Conservation (phyloP, 2,888 invertebrate genomes). For the Odiellus spinosus region DNA sequence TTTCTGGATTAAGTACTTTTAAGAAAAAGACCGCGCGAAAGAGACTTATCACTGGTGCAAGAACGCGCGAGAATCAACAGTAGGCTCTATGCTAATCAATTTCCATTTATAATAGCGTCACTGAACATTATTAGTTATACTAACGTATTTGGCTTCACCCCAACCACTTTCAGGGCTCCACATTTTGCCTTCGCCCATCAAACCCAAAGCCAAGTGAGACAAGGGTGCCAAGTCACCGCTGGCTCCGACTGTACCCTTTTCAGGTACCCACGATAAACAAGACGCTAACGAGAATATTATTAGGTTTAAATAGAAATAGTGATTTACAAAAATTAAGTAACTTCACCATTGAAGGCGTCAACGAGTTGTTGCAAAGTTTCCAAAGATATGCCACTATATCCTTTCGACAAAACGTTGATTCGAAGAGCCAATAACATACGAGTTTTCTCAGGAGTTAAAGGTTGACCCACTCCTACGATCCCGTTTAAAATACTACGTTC, state of each 20-base stretch:
- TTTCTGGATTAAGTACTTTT: no score
- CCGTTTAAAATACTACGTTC: no score
- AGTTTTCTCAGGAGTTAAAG: conserved; percentile 41
- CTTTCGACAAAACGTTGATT: conserved; percentile 50
- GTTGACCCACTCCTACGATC: conserved; percentile 42
- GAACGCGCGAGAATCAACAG: no score
- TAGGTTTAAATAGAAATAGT: neutral
- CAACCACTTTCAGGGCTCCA: conserved; percentile 48
- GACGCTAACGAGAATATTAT: conserved; percentile 35
- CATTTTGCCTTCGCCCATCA: conserved; percentile 50
- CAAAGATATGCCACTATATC: conserved; percentile 45
- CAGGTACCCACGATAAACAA: conserved; percentile 47
- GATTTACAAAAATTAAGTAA: no score
- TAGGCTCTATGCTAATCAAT: no score
- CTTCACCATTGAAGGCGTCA: conserved; percentile 45
- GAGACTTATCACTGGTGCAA: neutral
- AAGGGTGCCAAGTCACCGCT: conserved; percentile 49
- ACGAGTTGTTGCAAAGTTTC: conserved; percentile 40
- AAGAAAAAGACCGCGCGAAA: no score
- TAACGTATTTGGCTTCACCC: conserved; percentile 41
- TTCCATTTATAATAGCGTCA: no score
- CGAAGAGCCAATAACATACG: conserved; percentile 45
- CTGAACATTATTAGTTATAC: no score
- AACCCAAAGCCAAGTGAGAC: conserved; percentile 45
- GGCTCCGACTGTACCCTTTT: conserved; percentile 51